These are phyloP conservation scores for Buceros bicornis DNA, from an alignment of 2,797 vertebrate genomes.

Conservation along the genomic window DNA sequence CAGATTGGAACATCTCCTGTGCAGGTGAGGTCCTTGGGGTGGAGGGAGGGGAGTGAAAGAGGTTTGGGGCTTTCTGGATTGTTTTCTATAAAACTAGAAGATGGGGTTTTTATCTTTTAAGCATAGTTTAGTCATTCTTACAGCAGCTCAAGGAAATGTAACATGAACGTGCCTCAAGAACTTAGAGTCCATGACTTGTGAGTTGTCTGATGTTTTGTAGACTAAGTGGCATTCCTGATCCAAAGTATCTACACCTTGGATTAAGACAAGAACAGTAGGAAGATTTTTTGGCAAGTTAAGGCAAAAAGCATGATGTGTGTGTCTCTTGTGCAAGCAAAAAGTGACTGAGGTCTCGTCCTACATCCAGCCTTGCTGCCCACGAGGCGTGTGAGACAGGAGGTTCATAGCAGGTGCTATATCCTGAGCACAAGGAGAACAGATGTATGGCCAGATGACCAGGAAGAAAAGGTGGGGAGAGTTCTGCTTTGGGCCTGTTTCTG, in stretches of 20 bases:
- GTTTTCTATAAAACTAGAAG: neutral
- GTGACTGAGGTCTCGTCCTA: neutral
- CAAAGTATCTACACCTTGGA: neutral
- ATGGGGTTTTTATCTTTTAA: neutral
- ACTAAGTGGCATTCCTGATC: neutral
- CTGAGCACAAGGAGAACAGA: neutral
- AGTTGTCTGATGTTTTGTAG: neutral
- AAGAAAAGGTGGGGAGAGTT: neutral
- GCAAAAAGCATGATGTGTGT: neutral
- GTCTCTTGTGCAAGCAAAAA: neutral
- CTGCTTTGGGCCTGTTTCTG: neutral
- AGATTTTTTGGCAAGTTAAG: neutral
- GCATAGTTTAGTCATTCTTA: neutral
- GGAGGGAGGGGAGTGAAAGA: neutral
- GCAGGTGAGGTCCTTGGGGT: neutral
- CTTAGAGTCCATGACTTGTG: neutral
- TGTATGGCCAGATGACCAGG: neutral
- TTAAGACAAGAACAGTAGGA: neutral
- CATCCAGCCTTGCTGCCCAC: neutral
- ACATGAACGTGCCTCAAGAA: fast-evolving
- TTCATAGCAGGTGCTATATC: neutral
- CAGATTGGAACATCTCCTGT: neutral
- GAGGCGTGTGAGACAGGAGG: neutral
- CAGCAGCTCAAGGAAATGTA: neutral
- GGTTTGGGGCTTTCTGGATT: neutral